These are phyloP conservation scores for Hetaerina titia DNA, from an alignment of 2,888 invertebrate species.

Conservation along the genomic window DNA sequence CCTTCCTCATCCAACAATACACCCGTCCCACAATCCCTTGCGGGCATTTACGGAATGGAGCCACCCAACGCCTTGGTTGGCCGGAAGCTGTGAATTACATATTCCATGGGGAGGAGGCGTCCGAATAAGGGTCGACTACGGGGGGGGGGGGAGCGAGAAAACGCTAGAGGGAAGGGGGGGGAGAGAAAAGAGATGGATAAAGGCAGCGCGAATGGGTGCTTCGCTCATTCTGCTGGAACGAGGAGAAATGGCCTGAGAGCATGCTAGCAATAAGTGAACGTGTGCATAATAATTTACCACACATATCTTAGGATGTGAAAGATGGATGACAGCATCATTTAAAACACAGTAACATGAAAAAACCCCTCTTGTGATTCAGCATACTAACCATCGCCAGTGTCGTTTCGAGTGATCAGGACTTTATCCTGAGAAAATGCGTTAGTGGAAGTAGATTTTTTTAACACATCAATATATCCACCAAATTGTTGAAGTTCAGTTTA, in stretches of 20 bases:
- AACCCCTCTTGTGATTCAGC: too few species aligned
- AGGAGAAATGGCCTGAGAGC: neutral
- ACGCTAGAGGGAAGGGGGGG: neutral
- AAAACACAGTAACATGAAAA: too few species aligned
- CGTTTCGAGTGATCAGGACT: too few species aligned
- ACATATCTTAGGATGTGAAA: too few species aligned
- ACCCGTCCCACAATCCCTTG: constrained; percentile 21
- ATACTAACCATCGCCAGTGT: too few species aligned
- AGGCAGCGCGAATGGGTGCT: neutral
- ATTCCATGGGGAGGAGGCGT: constrained; percentile 14
- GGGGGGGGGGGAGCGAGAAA: neutral
- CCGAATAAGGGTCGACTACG: neutral
- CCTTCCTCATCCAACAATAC: neutral
- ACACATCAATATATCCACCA: too few species aligned
- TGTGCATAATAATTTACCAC: neutral
- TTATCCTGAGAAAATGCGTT: too few species aligned
- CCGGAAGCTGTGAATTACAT: constrained; percentile 52
- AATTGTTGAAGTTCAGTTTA: too few species aligned
- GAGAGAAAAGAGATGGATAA: neutral
- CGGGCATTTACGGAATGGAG: constrained; percentile 49
- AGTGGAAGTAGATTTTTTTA: too few species aligned
- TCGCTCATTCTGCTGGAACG: neutral
- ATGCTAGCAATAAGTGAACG: neutral
- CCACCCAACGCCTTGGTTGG: constrained; percentile 38
- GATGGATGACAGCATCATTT: too few species aligned